phyloP scores from a whole-genome alignment of 30 jellyfish, hydroid and myxozoan genomes.

The Chironex yamaguchii region DNA sequence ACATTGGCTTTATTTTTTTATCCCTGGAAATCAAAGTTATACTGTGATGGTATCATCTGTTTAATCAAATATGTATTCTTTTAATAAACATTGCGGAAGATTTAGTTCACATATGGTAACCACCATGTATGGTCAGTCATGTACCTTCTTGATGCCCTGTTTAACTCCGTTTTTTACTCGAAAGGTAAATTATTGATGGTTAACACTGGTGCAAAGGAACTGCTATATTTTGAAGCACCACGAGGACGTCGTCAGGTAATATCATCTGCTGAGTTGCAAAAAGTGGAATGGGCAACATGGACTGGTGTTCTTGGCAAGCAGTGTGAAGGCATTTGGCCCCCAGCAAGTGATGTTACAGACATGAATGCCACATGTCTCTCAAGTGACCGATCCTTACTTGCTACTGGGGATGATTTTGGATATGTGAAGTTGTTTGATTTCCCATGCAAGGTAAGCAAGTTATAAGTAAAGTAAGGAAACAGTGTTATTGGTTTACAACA shows the following conservation, averaged over 20 bases:
- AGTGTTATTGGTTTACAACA: not conserved
- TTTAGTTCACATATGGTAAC: no score
- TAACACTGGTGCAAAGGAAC: slow-evolving; percentile 91
- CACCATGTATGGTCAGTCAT: no score
- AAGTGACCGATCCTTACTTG: slow-evolving; percentile 83
- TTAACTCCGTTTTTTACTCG: no score
- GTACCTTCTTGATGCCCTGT: no score
- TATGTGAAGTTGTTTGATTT: slow-evolving; percentile 84
- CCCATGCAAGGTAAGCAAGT: slow-evolving; percentile 70
- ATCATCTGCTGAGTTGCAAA: slow-evolving; percentile 59
- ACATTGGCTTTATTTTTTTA: no score
- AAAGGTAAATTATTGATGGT: slow-evolving; percentile 88
- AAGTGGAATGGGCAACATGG: slow-evolving; percentile 90
- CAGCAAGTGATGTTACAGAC: slow-evolving; percentile 89
- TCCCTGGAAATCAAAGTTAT: no score
- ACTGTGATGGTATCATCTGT: no score
- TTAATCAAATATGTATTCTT: no score
- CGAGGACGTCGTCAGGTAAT: slow-evolving; percentile 87
- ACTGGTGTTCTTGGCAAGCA: slow-evolving; percentile 88
- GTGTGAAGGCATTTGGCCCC: slow-evolving; percentile 96
- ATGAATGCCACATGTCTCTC: slow-evolving; percentile 87
- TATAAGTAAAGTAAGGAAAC: not conserved
- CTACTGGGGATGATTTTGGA: slow-evolving; percentile 98
- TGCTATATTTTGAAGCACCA: slow-evolving; percentile 90
- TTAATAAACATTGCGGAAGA: no score